Base-by-base conservation (phyloP, 2,888 invertebrate genomes). In the Lithophane semibrunnea region DNA sequence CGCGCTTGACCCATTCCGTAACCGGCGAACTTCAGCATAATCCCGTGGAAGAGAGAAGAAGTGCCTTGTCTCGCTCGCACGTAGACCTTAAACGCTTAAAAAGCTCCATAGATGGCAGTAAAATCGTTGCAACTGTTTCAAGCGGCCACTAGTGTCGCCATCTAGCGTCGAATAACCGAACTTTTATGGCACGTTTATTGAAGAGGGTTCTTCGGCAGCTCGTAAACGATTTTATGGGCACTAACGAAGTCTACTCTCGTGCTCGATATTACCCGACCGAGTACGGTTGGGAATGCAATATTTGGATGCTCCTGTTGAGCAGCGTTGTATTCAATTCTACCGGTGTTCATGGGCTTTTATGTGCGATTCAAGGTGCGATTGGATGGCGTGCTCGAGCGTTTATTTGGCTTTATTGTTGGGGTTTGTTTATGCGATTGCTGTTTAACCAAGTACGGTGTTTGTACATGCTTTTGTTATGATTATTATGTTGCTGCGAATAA, bases 381-480 rank as follows among this genome's bases (percentile, higher is more conserved):
- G 96, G 96, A 96, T 96, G 96, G 96, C 95, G 95, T 96, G 96
- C 96, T 96, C 89, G 94, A 95, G 94, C 94, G 96, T 96, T 96
- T 96, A 96, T 96, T 96, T 96, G 95, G 94, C 95, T 96, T 96
- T 96, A 96, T 96, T 96, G 96, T 96, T 93, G 95, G 96, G 96
- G 96, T 96, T 96, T 96, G 96, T 96, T 96, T 96, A 96, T 96
- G 96, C 95, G 96, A 96, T 96, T 95, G 95, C 96, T 96, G 96
- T 96, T 96, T 96, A 96, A 96, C 95, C 95, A 94, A 96, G 95
- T 95, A 95, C 94, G 94, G 94, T 95, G 94, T 95, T 95, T 93
- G 94, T 95, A 96, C 96, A 96, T 93, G 95, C 93, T 95, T 95
- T 95, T 95, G 94, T 95, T 96, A 96, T 95, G 95, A 96, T 96